Evolutionary conservation across 2,797 vertebrate species (phyloP).

Genomic region (Pristis pectinata): DNA sequence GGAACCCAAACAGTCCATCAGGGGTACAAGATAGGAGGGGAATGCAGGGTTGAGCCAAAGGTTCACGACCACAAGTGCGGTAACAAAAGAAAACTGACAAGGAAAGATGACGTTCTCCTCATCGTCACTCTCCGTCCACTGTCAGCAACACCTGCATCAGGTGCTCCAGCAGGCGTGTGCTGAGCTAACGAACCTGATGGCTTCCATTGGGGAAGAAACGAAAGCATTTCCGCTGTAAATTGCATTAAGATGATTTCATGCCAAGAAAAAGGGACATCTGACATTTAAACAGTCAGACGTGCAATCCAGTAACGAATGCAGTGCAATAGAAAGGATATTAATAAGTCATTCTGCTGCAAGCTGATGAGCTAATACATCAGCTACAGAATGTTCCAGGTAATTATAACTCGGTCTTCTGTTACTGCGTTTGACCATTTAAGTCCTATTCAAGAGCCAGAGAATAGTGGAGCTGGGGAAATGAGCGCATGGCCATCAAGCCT

Average conservation of each 20-base stretch:
- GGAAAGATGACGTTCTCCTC: neutral
- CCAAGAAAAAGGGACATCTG: conserved; percentile 19
- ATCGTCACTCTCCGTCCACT: too few relatives aligned
- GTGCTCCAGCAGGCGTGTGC: too few relatives aligned
- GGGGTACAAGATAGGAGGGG: neutral
- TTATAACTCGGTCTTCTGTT: conserved; percentile 19
- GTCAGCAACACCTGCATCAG: neutral
- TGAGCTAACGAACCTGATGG: neutral
- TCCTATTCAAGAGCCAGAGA: neutral
- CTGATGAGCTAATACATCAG: conserved; percentile 26
- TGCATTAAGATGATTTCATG: neutral
- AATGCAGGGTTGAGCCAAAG: neutral
- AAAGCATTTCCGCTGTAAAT: conserved; percentile 14
- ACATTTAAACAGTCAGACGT: conserved; percentile 33
- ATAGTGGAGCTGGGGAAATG: neutral
- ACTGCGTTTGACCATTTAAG: conserved; percentile 15
- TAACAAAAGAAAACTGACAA: neutral
- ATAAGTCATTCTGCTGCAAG: conserved; percentile 28
- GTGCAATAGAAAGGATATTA: conserved; percentile 7
- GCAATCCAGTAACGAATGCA: conserved; percentile 16
- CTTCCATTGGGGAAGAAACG: neutral
- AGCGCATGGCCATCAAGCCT: too few relatives aligned
- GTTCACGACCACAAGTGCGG: too few relatives aligned
- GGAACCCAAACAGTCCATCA: neutral
- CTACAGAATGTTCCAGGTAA: conserved; percentile 36